phyloP scores from a whole-genome alignment of 2,797 vertebrate genomes.

The Meda fulgida region DNA sequence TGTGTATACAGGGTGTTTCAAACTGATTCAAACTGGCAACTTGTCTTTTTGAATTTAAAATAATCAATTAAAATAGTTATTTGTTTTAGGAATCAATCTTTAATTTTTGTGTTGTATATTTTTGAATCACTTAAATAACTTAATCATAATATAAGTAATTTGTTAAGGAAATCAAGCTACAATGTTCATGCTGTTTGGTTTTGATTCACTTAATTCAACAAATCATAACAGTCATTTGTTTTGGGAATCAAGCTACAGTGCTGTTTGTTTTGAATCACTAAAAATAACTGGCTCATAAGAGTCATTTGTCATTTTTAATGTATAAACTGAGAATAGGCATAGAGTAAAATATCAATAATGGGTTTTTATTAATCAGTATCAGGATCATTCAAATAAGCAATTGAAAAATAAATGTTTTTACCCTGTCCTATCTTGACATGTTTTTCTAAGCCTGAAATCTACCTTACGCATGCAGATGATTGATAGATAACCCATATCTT shows the following conservation, averaged over 20 bases:
- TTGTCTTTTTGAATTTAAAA: not conserved
- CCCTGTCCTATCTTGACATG: not conserved
- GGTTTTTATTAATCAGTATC: not conserved
- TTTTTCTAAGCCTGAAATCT: not conserved
- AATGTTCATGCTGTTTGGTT: not conserved
- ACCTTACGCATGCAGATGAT: not conserved
- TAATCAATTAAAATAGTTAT: too few species aligned
- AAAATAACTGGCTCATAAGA: not conserved
- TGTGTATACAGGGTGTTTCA: not conserved
- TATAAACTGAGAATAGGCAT: not conserved
- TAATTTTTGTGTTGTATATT: not conserved
- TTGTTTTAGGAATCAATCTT: not conserved
- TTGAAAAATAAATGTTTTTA: not conserved
- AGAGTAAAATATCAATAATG: not conserved
- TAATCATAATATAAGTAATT: not conserved
- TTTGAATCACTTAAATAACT: not conserved
- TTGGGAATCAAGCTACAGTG: not conserved
- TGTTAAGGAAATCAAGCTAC: not conserved
- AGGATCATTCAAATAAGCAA: not conserved
- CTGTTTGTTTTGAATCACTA: not conserved
- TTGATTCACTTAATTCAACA: not conserved
- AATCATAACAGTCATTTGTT: not conserved
- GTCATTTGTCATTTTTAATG: not conserved
- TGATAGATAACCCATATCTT: not conserved
- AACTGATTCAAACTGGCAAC: not conserved